phyloP scores from a whole-genome alignment of 2,113 vertebrate genomes.

The Azemiops feae region DNA sequence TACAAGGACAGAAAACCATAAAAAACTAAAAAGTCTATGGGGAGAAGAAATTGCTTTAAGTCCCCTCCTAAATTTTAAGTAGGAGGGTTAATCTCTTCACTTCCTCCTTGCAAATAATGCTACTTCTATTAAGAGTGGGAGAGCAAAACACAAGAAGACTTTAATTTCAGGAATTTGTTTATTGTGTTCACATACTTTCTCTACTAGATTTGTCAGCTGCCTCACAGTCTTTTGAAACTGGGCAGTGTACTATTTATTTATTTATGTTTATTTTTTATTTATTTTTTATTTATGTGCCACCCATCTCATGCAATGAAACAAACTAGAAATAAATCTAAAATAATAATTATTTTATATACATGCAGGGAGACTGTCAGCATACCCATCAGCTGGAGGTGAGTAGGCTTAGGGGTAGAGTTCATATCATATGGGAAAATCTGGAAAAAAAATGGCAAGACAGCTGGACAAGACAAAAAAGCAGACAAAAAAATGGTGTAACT shows the following conservation, averaged over 20 bases:
- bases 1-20: background rate
- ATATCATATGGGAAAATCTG: background rate
- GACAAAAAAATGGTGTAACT: background rate
- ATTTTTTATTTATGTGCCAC: background rate
- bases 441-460: constrained; percentile 22
- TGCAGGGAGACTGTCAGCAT: background rate
- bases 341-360: background rate
- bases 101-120: background rate
- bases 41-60: background rate
- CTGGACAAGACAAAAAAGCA: background rate
- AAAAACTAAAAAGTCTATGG: background rate
- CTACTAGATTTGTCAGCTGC: background rate
- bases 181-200: background rate
- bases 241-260: background rate
- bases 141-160: background rate
- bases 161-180: background rate
- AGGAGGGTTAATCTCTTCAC: background rate
- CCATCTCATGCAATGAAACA: background rate
- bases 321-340: background rate
- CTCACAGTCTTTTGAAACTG: background rate
- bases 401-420: background rate
- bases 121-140: background rate
- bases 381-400: background rate
- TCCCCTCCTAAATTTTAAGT: background rate
- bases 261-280: background rate